These are phyloP conservation scores for Scophthalmus maximus DNA, from an alignment of 2,113 vertebrate genomes.

Conservation along the genomic window DNA sequence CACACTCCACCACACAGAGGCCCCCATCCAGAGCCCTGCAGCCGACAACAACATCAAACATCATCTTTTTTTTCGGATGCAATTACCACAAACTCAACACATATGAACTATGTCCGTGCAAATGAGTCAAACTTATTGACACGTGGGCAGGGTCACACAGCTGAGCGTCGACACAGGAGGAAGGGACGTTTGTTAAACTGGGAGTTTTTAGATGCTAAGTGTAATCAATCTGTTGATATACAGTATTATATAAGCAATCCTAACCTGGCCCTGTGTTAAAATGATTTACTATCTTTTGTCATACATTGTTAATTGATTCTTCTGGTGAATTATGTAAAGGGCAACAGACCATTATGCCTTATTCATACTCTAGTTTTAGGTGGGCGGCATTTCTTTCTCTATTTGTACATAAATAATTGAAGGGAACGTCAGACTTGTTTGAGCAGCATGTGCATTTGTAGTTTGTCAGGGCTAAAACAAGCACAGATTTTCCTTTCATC, in stretches of 20 bases:
- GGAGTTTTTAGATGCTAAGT: too few species aligned
- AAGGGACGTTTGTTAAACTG: too few species aligned
- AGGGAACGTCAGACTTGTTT: background rate
- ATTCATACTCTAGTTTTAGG: background rate
- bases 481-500: background rate
- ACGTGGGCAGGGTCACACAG: too few species aligned
- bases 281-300: background rate
- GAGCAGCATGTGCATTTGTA: background rate
- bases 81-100: background rate
- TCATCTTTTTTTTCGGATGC: background rate
- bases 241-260: background rate
- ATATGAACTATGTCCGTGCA: background rate
- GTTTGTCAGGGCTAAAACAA: background rate
- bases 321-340: background rate
- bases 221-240: too few species aligned
- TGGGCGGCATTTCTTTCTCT: background rate
- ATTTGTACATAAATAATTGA: background rate
- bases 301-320: background rate
- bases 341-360: background rate
- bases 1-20: constrained; percentile 82
- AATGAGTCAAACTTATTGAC: background rate
- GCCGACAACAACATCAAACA: constrained; percentile 1
- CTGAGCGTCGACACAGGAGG: too few species aligned
- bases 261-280: background rate
- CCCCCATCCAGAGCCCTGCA: constrained; percentile 88